Evolutionary conservation across 2,888 invertebrate genomes (phyloP).

Genomic region (Mythimna vitellina): DNA sequence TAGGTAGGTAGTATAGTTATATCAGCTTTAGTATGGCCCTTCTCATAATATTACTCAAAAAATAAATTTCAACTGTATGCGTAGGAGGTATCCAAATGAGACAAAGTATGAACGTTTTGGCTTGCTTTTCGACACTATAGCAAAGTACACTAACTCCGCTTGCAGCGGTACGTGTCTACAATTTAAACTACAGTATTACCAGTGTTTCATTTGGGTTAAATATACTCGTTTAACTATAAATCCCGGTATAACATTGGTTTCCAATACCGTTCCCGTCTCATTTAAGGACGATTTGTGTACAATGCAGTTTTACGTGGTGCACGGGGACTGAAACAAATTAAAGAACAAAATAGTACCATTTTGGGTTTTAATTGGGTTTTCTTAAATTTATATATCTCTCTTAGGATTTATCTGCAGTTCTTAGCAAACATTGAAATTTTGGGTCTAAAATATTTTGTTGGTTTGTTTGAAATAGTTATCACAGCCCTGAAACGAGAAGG

Average conservation of each 20-base stretch:
- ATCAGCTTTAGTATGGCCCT: too few relatives aligned
- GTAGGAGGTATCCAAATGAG: too few relatives aligned
- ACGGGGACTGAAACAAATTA: constrained; percentile 27
- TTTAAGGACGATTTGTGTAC: constrained; percentile 48
- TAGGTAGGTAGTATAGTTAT: too few relatives aligned
- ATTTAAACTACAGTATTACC: constrained; percentile 34
- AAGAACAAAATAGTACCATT: neutral
- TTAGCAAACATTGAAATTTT: neutral
- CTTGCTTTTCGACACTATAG: neutral
- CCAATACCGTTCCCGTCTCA: constrained; percentile 50
- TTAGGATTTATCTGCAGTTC: neutral
- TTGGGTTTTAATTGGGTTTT: constrained; percentile 13
- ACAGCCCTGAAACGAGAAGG: too few relatives aligned
- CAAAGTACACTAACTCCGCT: neutral
- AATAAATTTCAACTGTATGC: too few relatives aligned
- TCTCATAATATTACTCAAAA: too few relatives aligned
- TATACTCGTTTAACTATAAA: constrained; percentile 44
- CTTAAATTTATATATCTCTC: neutral
- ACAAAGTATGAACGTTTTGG: neutral
- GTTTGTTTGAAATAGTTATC: too few relatives aligned
- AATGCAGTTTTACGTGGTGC: constrained; percentile 30
- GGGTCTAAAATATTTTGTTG: neutral
- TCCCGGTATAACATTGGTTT: constrained; percentile 30
- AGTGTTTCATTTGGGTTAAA: constrained; percentile 45
- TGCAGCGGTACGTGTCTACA: constrained; percentile 30